Conservation (phyloP, 2,888 invertebrate genomes). For the Ramazzottius varieornatus region DNA sequence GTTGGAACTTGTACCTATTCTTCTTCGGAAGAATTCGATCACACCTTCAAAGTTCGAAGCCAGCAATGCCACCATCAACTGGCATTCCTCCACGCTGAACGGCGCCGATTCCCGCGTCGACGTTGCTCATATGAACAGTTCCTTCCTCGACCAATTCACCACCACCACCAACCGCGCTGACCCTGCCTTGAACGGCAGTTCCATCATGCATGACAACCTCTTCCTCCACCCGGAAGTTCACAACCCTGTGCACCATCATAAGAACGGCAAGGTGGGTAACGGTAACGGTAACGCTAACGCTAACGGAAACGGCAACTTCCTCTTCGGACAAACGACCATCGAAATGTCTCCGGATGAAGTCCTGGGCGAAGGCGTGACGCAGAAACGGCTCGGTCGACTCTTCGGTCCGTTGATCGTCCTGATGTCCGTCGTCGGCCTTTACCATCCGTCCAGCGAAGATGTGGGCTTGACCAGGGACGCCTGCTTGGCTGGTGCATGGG, state of each 20-base stretch:
- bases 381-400: background rate
- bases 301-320: background rate
- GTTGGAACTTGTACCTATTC: no score
- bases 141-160: background rate
- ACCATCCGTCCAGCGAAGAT: background rate
- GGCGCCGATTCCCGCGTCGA: background rate
- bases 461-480: background rate
- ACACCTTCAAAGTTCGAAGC: no score
- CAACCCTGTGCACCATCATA: background rate
- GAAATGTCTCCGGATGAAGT: background rate
- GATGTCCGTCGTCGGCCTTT: background rate
- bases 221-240: conserved; percentile 4
- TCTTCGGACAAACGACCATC: background rate
- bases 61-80: background rate
- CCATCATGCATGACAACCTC: background rate
- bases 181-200: background rate
- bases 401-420: background rate
- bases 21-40: no score
- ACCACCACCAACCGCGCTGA: background rate
- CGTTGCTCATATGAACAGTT: no score
- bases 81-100: background rate
- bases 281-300: background rate
- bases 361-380: background rate
- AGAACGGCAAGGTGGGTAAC: background rate
- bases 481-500: background rate